Conservation (phyloP, 2,113 vertebrate genomes). For the Chinchilla lanigera region DNA sequence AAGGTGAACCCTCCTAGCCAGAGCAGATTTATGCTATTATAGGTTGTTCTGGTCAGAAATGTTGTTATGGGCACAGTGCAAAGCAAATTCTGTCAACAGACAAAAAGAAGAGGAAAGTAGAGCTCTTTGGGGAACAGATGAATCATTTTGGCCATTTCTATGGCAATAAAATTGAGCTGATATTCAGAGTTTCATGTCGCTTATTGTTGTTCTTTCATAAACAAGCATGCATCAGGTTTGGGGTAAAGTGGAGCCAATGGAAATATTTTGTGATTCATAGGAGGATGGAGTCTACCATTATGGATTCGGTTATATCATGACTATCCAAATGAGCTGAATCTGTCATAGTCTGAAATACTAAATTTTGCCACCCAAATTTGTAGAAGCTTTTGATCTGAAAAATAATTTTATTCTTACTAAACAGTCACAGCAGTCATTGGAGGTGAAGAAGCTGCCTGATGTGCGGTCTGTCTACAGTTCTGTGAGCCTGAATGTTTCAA, state of each 20-base stretch:
- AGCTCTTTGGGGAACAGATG: constrained; percentile 4
- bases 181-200: neutral
- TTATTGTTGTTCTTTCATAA: neutral
- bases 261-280: neutral
- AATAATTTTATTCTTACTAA: neutral
- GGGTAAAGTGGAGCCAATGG: neutral
- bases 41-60: neutral
- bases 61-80: neutral
- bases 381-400: constrained; percentile 5
- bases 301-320: neutral
- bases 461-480: neutral
- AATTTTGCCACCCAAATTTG: neutral
- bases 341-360: neutral
- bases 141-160: neutral
- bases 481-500: neutral
- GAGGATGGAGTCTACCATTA: neutral
- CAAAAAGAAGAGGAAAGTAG: neutral
- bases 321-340: neutral
- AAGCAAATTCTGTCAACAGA: constrained; percentile 6
- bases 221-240: neutral
- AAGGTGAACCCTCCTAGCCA: constrained; percentile 7
- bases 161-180: neutral
- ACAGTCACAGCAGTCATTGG: neutral
- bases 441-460: neutral
- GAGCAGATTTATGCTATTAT: constrained; percentile 1